Conservation (phyloP, 2,113 vertebrate species). For the Smithornis capensis region DNA sequence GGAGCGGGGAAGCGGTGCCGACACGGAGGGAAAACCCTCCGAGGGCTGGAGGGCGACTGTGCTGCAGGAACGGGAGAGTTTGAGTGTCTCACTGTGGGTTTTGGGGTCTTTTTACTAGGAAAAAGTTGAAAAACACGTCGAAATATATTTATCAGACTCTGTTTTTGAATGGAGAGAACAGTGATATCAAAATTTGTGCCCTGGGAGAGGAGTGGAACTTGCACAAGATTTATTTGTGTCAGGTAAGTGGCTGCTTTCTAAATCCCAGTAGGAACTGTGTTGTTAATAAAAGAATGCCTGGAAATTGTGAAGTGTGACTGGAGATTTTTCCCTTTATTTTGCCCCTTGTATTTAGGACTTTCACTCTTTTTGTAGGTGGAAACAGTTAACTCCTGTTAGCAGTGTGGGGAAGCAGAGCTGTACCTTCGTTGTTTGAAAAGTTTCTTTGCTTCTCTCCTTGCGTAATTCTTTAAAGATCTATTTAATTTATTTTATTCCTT, state of each 20-base stretch:
- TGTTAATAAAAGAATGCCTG: not conserved
- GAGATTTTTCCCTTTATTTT: rapidly evolving
- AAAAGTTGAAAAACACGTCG: constrained; percentile 94
- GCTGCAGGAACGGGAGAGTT: not conserved
- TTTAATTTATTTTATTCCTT: not conserved
- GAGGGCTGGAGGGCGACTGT: not conserved
- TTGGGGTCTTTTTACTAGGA: constrained; percentile 56
- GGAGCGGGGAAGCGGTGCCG: not conserved
- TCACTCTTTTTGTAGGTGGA: not conserved
- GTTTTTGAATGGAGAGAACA: constrained; percentile 96
- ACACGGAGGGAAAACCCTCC: not conserved
- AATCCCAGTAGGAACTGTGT: rapidly evolving
- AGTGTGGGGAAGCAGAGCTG: not conserved
- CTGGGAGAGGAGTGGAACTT: constrained; percentile 96
- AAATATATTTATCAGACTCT: constrained; percentile 97
- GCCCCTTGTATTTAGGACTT: rapidly evolving
- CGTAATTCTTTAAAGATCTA: not conserved
- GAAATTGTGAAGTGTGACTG: not conserved
- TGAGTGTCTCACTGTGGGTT: not conserved
- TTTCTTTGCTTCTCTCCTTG: rapidly evolving
- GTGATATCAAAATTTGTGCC: constrained; percentile 93
- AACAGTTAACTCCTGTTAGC: not conserved
- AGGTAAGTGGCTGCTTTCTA: constrained; percentile 74
- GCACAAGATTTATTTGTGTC: constrained; percentile 96
- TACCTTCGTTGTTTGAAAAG: not conserved